Evolutionary conservation across 37 sponge, comb jelly and placozoan species (phyloP), one percentile per base, ranked within the genome.

Genomic region (Geodia barretti): DNA sequence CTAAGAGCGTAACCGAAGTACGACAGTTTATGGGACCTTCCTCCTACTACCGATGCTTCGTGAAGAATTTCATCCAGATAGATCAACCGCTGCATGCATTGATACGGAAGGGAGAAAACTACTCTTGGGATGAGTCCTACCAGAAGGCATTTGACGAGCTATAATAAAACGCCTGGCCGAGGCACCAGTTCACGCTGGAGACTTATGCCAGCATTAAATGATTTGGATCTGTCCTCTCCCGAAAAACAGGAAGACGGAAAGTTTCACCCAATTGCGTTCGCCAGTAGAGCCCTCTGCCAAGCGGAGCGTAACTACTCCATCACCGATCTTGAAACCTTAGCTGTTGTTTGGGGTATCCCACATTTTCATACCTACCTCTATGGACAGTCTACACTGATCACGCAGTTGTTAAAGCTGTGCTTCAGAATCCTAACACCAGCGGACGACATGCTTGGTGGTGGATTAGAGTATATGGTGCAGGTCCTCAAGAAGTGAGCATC

Each of bases 381-480:
- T 66, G 86, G 86, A 0, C 86, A 85, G 72, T 85, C 36, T 85
- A 79, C 47, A 85, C 86, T 14, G 79, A 85, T 41, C 86, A 85
- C 40, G 72, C 62, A 1, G 62, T 73, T 26, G 34, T 85, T 64
- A 62, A 35, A 30, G 68, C 73, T 21, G 8, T 83, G 47, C 23
- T 80, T 54, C 43, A 73, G 7, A 26, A 66, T 1, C 1, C n/a
- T 26, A 69, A 84, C 25, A 35, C 77, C 19, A 54, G 60, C 24
- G 79, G 86, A 2, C 63, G 64, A 42, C n/a, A 63, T 23, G 84
- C 76, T 1, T 41, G 76, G n/a, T n/a, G n/a, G n/a, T n/a, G n/a
- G n/a, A n/a, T n/a, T n/a, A n/a, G n/a, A n/a, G n/a, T n/a, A n/a
- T n/a, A n/a, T n/a, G n/a, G n/a, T n/a, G n/a, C n/a, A n/a, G n/a